Evolutionary conservation across 2,113 vertebrate genomes (phyloP).

Genomic region (Malaclemys terrapin): DNA sequence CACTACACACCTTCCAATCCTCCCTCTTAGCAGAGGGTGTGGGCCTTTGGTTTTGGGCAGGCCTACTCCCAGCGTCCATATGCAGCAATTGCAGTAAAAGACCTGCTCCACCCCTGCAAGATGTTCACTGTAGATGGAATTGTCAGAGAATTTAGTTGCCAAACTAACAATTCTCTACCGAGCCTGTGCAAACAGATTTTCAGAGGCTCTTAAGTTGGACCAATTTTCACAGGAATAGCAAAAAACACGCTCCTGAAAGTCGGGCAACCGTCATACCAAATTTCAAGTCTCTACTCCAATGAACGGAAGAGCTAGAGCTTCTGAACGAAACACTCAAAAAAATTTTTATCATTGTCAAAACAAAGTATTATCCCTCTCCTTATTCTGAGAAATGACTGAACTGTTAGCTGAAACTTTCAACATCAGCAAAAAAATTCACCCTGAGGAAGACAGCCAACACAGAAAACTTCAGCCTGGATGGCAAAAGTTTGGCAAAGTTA

Average conservation of each 20-base stretch:
- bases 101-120: not conserved
- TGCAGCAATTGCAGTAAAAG: not conserved
- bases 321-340: not conserved
- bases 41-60: not conserved
- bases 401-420: not conserved
- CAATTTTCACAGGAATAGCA: not conserved
- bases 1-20: not conserved
- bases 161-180: not conserved
- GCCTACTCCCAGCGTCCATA: not conserved
- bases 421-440: not conserved
- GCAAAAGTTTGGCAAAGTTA: not conserved
- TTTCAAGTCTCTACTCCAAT: too few species aligned
- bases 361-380: not conserved
- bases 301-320: rapidly evolving
- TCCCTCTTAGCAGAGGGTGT: not conserved
- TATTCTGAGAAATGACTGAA: not conserved
- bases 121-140: not conserved
- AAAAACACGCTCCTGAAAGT: not conserved
- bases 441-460: not conserved
- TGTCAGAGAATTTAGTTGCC: not conserved
- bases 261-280: not conserved
- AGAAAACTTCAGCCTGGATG: not conserved
- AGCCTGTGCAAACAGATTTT: not conserved
- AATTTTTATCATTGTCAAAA: not conserved
- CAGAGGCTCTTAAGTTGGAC: not conserved